Base-by-base conservation (phyloP, 2,113 vertebrate species). In the Phyllostomus hastatus region DNA sequence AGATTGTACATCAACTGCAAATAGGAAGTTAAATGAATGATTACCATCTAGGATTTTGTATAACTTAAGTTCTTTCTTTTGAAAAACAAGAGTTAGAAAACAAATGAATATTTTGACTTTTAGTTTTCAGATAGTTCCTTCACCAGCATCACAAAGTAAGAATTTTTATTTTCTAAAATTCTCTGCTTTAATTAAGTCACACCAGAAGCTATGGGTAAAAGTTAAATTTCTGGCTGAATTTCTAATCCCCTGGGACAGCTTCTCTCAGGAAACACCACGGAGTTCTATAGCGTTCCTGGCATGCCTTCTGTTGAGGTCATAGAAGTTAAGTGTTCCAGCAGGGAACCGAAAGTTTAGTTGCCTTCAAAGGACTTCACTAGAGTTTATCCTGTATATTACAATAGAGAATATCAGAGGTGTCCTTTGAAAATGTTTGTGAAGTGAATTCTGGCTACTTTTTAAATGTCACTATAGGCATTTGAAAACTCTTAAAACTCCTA, bases 281-380 rank as follows among this genome's bases (percentile, higher is more conserved):
- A 97, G 97, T 98, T 99, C 98, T 98, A 98, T 97, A 98, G 98
- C 98, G 98, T 98, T 98, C 98, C 97, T 98, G 98, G 80, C 97
- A 95, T 87, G 89, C 50, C 85, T 98, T 98, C 98, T 97, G 98
- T 90, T 97, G 98, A 98, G 97, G 98, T 99, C 99, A 98, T 98
- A 98, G 99, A 98, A 98, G 86, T 97, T 99, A 99, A 99, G 98
- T 98, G 97, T 99, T 99, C 98, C 99, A 99, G 98, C 99, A 99
- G 98, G 97, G 98, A 98, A 98, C 97, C 98, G 94, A 43, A 93
- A 88, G 98, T 98, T 92, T 97, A 94, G 93, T 96, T 96, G 97
- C 97, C 98, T 98, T 98, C 99, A 99, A 99, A 99, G 96, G 91
- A 90, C 94, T 95, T 91, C 41, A 75, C 97, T 98, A 97, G 97